Evolutionary conservation across 2,888 invertebrate genomes (phyloP).

Genomic region (Drosophila quinaria): DNA sequence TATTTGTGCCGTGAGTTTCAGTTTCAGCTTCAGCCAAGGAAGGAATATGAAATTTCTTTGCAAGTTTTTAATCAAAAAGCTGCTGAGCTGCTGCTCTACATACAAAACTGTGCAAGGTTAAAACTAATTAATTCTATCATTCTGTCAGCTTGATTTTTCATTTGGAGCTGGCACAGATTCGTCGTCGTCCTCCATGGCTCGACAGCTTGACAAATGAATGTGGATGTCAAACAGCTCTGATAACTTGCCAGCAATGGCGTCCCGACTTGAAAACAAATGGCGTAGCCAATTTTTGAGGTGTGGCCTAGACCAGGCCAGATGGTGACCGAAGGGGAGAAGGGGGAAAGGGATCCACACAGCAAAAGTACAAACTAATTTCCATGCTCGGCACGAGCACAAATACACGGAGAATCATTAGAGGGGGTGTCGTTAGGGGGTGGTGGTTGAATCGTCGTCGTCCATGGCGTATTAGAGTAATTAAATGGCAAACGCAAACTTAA

Average conservation of each 20-base stretch:
- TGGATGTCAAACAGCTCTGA: slow-evolving; percentile 82
- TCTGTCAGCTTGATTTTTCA: slow-evolving; percentile 48
- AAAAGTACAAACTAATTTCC: slow-evolving; percentile 77
- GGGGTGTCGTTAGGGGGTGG: slow-evolving; percentile 7
- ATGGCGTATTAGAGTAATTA: slow-evolving; percentile 83
- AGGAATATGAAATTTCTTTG: slow-evolving; percentile 22
- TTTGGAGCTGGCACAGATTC: slow-evolving; percentile 70
- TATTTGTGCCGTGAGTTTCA: slow-evolving; percentile 49
- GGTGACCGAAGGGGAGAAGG: slow-evolving; percentile 14
- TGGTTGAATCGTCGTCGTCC: slow-evolving; percentile 24
- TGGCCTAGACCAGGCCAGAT: slow-evolving; percentile 49
- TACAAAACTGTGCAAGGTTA: slow-evolving; percentile 54
- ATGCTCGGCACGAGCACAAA: slow-evolving; percentile 76
- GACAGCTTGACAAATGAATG: slow-evolving; percentile 80
- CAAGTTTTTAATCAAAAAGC: slow-evolving; percentile 61
- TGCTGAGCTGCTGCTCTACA: slow-evolving; percentile 27
- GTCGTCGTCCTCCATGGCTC: slow-evolving; percentile 26
- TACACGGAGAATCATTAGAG: slow-evolving; percentile 38
- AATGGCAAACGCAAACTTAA: slow-evolving; percentile 82
- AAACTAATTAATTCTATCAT: slow-evolving; percentile 70
- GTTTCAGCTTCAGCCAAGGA: slow-evolving; percentile 21
- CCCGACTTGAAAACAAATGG: slow-evolving; percentile 68
- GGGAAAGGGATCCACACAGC: slow-evolving; percentile 14
- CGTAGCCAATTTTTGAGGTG: slow-evolving; percentile 71
- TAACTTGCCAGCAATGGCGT: slow-evolving; percentile 77